These are phyloP conservation scores for Eucidaris tribuloides DNA, from an alignment of 35 echinoderm and acorn worm species.

Conservation along the genomic window DNA sequence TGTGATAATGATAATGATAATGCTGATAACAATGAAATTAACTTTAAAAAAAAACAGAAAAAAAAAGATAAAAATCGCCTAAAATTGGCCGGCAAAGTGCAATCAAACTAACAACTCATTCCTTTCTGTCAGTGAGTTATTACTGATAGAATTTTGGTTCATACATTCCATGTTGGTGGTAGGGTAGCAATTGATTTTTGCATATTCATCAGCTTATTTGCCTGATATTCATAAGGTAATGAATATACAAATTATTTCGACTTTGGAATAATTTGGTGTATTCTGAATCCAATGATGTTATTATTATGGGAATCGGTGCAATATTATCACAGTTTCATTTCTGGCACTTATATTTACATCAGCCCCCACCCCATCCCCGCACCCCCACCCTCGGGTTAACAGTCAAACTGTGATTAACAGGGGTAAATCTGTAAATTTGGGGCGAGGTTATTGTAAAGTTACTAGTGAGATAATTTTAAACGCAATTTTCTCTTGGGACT, in stretches of 20 bases:
- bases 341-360: no score
- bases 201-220: background rate
- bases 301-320: background rate
- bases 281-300: background rate
- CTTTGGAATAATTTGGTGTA: background rate
- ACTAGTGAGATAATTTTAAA: no score
- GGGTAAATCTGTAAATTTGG: no score
- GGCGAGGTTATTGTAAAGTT: no score
- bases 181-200: background rate
- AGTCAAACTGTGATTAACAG: no score
- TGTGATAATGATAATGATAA: background rate
- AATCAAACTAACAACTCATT: conserved; percentile 18
- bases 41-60: background rate
- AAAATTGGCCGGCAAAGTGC: conserved; percentile 6
- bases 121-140: background rate
- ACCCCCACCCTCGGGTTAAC: no score
- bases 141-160: conserved; percentile 8
- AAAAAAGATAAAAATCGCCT: background rate
- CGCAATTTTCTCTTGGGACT: no score
- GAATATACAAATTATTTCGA: background rate
- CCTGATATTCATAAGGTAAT: background rate
- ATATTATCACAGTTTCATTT: no score
- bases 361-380: no score
- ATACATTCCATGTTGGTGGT: conserved; percentile 18
- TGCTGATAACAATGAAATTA: background rate